Evolutionary conservation across 2,797 vertebrate genomes (phyloP).

Genomic region (Dipus sagitta): DNA sequence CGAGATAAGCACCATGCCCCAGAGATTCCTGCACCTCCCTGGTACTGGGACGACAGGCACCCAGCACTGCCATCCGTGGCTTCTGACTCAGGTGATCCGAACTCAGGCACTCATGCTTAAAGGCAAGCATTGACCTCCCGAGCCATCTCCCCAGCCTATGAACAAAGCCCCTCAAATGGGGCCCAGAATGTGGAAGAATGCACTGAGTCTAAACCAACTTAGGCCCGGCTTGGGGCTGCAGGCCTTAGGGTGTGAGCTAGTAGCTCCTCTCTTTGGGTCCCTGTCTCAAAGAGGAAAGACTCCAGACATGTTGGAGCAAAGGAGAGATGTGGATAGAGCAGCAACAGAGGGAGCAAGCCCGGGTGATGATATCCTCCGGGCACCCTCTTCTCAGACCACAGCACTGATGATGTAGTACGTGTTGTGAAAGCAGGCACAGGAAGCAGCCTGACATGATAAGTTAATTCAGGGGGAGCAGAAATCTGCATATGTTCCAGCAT

Average conservation of each 20-base stretch:
- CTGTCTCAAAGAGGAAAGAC: neutral
- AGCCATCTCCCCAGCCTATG: too few relatives aligned
- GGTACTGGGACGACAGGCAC: neutral
- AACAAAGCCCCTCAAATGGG: neutral
- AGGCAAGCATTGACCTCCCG: too few relatives aligned
- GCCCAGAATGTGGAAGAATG: neutral
- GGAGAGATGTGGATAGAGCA: neutral
- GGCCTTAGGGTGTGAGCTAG: neutral
- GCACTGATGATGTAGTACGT: neutral
- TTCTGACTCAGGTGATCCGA: too few relatives aligned
- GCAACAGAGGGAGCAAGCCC: neutral
- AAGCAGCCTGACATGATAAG: slow-evolving; percentile 1
- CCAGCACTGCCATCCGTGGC: too few relatives aligned
- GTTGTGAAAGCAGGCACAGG: neutral
- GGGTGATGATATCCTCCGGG: neutral
- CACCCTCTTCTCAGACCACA: slow-evolving; percentile 21
- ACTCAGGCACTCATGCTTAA: too few relatives aligned
- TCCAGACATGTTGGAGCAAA: slow-evolving; percentile 52
- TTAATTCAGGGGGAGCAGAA: slow-evolving; percentile 53
- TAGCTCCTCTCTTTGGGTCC: neutral
- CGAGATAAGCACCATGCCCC: too few relatives aligned
- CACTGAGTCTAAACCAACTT: neutral
- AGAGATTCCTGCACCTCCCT: neutral
- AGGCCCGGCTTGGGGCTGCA: neutral
- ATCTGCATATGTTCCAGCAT: neutral